These are phyloP conservation scores for Subanguina moxae DNA, from an alignment of 1,140 invertebrate genomes.

Conservation along the genomic window DNA sequence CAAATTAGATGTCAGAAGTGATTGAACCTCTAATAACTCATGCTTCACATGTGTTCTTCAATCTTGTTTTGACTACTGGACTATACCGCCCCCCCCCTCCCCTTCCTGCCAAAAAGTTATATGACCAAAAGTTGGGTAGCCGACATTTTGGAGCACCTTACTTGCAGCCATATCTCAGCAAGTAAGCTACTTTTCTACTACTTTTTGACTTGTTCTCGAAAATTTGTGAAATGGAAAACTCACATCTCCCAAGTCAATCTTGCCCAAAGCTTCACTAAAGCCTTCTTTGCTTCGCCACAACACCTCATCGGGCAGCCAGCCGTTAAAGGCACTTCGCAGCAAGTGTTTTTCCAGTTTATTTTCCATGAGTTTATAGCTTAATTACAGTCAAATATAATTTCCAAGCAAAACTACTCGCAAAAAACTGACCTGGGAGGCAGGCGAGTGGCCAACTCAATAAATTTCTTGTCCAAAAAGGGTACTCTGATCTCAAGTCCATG, in stretches of 20 bases:
- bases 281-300: constrained; percentile 58
- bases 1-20: background rate
- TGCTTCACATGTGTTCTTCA: too few relatives aligned
- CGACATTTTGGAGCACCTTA: too few relatives aligned
- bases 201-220: too few relatives aligned
- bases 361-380: constrained; percentile 49
- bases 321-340: constrained; percentile 51
- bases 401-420: constrained; percentile 1
- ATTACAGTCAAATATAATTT: constrained; percentile 7
- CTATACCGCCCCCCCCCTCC: background rate
- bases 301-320: constrained; percentile 55
- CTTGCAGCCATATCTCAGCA: too few relatives aligned
- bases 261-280: constrained; percentile 56
- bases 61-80: background rate
- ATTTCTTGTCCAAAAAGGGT: constrained; percentile 57
- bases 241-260: constrained; percentile 51
- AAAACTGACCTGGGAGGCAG: constrained; percentile 44
- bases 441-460: constrained; percentile 50
- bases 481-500: constrained; percentile 58
- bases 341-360: constrained; percentile 54
- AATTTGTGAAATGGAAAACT: background rate
- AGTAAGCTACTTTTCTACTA: too few relatives aligned
- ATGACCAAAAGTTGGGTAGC: too few relatives aligned
- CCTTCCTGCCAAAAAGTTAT: background rate
- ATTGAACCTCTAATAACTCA: background rate